Evolutionary conservation across 2,888 invertebrate species (phyloP).

Genomic region (Drosophila mayaguana): DNA sequence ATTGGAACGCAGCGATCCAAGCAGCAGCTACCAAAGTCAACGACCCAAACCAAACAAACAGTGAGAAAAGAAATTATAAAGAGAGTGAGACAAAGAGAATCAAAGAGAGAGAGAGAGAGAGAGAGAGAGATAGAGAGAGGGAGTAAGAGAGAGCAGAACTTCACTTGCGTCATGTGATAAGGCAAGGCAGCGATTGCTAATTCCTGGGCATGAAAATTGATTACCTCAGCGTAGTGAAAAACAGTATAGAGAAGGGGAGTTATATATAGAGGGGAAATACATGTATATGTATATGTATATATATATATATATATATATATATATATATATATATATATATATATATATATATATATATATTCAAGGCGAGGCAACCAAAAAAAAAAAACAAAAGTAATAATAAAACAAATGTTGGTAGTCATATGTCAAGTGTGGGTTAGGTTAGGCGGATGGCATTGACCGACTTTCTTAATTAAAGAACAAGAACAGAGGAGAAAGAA

Average conservation of each 20-base stretch:
- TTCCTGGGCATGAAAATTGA: constrained; percentile 51
- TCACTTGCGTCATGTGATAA: constrained; percentile 49
- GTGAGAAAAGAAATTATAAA: constrained; percentile 6
- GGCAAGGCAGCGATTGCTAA: constrained; percentile 46
- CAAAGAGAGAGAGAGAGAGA: neutral
- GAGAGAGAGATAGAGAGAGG: neutral
- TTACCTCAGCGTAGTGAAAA: constrained; percentile 44
- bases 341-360: constrained; percentile 26
- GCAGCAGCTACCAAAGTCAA: constrained; percentile 44
- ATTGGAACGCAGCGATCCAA: constrained; percentile 58
- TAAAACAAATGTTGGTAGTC: constrained; percentile 22
- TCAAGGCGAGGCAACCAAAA: constrained; percentile 43
- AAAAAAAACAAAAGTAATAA: constrained; percentile 8
- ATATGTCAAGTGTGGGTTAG: constrained; percentile 51
- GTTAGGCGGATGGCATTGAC: constrained; percentile 68
- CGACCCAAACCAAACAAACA: constrained; percentile 36
- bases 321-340: constrained; percentile 14
- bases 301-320: constrained; percentile 27
- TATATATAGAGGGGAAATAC: neutral
- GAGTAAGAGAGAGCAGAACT: constrained; percentile 3
- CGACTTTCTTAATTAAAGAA: constrained; percentile 61
- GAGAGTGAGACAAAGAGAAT: neutral
- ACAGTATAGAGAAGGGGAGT: neutral
- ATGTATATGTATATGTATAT: too few relatives aligned
- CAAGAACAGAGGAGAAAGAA: constrained; percentile 6